Conservation (phyloP, 2,797 vertebrate genomes). For the Tarsius wallacei region DNA sequence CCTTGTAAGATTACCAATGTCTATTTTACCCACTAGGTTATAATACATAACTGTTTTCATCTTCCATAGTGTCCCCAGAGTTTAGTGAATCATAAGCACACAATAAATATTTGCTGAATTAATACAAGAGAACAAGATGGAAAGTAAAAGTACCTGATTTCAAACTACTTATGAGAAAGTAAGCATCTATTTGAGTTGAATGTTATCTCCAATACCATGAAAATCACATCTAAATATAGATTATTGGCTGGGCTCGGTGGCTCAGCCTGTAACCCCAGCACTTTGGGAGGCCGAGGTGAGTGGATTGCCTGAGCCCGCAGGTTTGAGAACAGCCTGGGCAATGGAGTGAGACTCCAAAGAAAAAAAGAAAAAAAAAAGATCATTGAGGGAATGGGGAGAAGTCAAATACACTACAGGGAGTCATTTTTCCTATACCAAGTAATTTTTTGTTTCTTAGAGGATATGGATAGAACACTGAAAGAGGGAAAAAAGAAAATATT, state of each 20-base stretch:
- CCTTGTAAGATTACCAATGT: not conserved
- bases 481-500: not conserved
- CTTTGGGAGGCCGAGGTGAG: too few relatives aligned
- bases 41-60: not conserved
- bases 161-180: not conserved
- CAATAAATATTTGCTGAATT: constrained; percentile 23
- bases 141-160: constrained; percentile 44
- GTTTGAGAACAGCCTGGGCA: too few relatives aligned
- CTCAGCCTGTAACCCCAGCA: too few relatives aligned
- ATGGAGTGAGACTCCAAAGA: too few relatives aligned
- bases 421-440: constrained; percentile 1
- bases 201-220: not conserved
- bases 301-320: too few relatives aligned
- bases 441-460: constrained; percentile 32
- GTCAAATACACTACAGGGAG: constrained; percentile 5
- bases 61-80: not conserved
- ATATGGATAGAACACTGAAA: not conserved
- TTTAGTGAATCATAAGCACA: not conserved
- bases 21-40: not conserved
- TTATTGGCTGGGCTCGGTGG: too few relatives aligned
- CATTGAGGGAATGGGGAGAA: not conserved
- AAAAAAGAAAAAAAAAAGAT: too few relatives aligned
- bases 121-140: not conserved
- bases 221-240: not conserved
- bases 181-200: not conserved